Evolutionary conservation across 2,113 vertebrate species (phyloP).

Genomic region (Acanthisitta chloris): DNA sequence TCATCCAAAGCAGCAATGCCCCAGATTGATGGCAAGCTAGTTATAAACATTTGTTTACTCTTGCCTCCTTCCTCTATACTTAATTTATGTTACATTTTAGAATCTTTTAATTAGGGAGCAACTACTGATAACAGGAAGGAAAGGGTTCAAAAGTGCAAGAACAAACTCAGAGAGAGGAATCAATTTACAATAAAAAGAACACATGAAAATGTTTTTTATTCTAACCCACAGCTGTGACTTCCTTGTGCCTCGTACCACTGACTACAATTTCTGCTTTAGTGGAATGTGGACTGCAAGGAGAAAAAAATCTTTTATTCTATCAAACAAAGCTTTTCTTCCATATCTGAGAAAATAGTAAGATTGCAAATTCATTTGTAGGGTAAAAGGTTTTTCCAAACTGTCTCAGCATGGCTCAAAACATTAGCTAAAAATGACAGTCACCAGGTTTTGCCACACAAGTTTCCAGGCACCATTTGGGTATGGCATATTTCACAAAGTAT

Average conservation of each 20-base stretch:
- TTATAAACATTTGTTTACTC: conserved; percentile 63
- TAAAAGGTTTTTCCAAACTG: neutral
- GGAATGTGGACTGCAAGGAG: neutral
- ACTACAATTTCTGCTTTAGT: neutral
- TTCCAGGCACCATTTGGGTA: neutral
- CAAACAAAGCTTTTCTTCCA: neutral
- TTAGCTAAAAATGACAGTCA: neutral
- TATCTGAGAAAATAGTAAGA: neutral
- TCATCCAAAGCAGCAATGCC: conserved; percentile 65
- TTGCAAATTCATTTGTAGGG: neutral
- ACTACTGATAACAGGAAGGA: conserved; percentile 56
- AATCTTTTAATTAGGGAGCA: conserved; percentile 69
- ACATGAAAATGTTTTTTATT: neutral
- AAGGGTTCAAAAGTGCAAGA: conserved; percentile 18
- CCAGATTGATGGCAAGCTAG: conserved; percentile 42
- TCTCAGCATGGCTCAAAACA: neutral
- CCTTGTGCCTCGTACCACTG: neutral
- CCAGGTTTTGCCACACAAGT: neutral
- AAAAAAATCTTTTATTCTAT: conserved; percentile 6
- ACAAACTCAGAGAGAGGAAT: neutral
- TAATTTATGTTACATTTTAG: conserved; percentile 74
- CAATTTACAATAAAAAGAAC: conserved; percentile 8
- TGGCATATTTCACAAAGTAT: rapidly evolving
- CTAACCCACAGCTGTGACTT: conserved; percentile 9
- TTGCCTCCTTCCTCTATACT: conserved; percentile 58